Percentiles rank a stretch among this genome's conserved stretches.
Evolutionary conservation across 2,797 vertebrate genomes (phyloP).

Genomic region (Falco naumanni): DNA sequence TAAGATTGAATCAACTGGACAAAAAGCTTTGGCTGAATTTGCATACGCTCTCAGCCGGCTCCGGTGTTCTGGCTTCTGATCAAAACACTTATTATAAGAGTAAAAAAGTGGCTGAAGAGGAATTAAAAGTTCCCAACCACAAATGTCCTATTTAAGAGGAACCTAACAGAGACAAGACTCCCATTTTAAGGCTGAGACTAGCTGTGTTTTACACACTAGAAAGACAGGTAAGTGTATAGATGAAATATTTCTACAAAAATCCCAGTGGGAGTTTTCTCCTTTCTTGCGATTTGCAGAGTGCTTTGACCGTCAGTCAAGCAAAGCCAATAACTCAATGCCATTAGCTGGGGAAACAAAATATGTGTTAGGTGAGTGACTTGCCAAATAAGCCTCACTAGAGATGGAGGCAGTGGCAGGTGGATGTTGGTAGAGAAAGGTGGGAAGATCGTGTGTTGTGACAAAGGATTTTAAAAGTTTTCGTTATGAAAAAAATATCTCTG

Average conservation of each 20-base stretch:
- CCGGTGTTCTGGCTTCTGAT: background rate
- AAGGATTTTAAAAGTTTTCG: background rate
- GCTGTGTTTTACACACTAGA: background rate
- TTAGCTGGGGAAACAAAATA: background rate
- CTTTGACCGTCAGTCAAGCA: background rate
- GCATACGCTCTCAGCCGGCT: background rate
- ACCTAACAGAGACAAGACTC: background rate
- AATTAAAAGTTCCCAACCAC: background rate
- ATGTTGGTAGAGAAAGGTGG: background rate
- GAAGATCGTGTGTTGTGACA: background rate
- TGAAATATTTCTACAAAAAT: slow-evolving; percentile 6
- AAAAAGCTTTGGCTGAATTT: slow-evolving; percentile 46
- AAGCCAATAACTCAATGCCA: background rate
- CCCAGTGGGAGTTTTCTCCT: background rate
- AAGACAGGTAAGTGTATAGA: background rate
- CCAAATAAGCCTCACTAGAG: background rate
- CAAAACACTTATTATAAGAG: background rate
- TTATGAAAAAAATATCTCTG: background rate
- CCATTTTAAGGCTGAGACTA: background rate
- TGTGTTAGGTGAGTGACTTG: background rate
- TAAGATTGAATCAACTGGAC: slow-evolving; percentile 50
- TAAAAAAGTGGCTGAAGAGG: background rate
- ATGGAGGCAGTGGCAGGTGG: background rate
- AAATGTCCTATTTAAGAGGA: background rate
- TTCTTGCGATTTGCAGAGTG: background rate